These are phyloP conservation scores for Microcebus jonahi DNA, from an alignment of 2,113 vertebrate genomes.

Conservation along the genomic window DNA sequence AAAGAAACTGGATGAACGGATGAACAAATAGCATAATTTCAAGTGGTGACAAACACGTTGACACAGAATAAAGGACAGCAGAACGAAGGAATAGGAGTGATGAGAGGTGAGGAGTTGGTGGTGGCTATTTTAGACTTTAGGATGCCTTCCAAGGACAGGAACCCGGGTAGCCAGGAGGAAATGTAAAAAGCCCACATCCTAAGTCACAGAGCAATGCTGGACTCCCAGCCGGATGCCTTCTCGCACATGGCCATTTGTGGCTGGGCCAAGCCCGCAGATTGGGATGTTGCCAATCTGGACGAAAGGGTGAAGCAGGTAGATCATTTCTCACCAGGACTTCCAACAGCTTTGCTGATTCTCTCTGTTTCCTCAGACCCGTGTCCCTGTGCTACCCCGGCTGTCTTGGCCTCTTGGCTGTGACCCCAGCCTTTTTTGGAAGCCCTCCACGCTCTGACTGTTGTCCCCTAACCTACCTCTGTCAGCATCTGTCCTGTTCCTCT, in stretches of 20 bases:
- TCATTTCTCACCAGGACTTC: not conserved
- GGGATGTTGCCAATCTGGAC: not conserved
- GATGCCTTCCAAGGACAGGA: constrained; percentile 74
- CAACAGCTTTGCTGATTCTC: not conserved
- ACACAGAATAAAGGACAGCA: not conserved
- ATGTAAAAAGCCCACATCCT: constrained; percentile 68
- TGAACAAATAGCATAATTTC: not conserved
- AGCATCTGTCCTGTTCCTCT: not conserved
- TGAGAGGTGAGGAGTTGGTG: not conserved
- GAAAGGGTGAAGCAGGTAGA: not conserved
- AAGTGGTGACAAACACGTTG: not conserved
- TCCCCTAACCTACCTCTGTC: not conserved
- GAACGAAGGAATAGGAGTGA: not conserved
- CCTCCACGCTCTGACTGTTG: not conserved
- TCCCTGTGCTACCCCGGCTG: not conserved
- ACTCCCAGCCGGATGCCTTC: not conserved
- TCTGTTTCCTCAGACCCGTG: accelerated
- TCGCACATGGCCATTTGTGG: not conserved
- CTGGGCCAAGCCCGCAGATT: not conserved
- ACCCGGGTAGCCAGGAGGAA: constrained; percentile 51
- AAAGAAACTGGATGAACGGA: not conserved
- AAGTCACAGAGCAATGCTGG: constrained; percentile 33
- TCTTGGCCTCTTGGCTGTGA: not conserved
- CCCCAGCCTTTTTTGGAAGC: not conserved
- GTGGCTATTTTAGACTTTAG: constrained; percentile 38